These are phyloP conservation scores for Nesoenas mayeri DNA, from an alignment of 2,113 vertebrate species.

Conservation along the genomic window DNA sequence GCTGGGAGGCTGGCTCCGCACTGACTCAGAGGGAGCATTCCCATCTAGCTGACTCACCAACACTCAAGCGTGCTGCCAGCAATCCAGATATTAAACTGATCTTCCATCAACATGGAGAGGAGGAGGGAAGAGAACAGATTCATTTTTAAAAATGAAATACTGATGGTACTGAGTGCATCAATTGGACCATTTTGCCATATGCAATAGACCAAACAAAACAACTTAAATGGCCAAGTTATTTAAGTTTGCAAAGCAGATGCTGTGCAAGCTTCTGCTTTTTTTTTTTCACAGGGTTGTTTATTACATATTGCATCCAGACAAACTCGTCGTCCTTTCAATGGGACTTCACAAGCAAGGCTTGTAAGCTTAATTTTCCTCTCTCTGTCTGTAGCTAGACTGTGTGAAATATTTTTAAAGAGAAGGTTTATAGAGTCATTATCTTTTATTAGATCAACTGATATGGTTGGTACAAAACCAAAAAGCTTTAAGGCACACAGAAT, in stretches of 20 bases:
- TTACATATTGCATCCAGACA: slow-evolving; percentile 66
- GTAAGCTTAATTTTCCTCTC: slow-evolving; percentile 13
- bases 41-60: slow-evolving; percentile 66
- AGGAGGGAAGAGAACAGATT: slow-evolving; percentile 9
- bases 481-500: not conserved
- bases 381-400: slow-evolving; percentile 20
- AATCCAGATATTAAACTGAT: slow-evolving; percentile 62
- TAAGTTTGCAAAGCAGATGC: slow-evolving; percentile 66
- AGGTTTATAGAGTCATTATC: slow-evolving; percentile 15
- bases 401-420: slow-evolving; percentile 31
- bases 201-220: slow-evolving; percentile 62
- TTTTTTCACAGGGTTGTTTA: slow-evolving; percentile 55
- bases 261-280: slow-evolving; percentile 38
- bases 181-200: slow-evolving; percentile 59
- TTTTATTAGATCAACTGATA: slow-evolving; percentile 45
- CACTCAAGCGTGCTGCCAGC: slow-evolving; percentile 54
- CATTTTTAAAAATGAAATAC: slow-evolving; percentile 49
- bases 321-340: not conserved
- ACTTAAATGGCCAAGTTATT: slow-evolving; percentile 62
- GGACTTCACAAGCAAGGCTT: slow-evolving; percentile 27
- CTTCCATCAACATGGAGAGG: slow-evolving; percentile 19
- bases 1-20: slow-evolving; percentile 66
- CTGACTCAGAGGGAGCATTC: slow-evolving; percentile 67
- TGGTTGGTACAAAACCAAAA: not conserved
- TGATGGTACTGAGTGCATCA: slow-evolving; percentile 49